These are phyloP conservation scores for Petrosia ficiformis DNA, from an alignment of 37 sponge, comb jelly and placozoan species.

Conservation along the genomic window DNA sequence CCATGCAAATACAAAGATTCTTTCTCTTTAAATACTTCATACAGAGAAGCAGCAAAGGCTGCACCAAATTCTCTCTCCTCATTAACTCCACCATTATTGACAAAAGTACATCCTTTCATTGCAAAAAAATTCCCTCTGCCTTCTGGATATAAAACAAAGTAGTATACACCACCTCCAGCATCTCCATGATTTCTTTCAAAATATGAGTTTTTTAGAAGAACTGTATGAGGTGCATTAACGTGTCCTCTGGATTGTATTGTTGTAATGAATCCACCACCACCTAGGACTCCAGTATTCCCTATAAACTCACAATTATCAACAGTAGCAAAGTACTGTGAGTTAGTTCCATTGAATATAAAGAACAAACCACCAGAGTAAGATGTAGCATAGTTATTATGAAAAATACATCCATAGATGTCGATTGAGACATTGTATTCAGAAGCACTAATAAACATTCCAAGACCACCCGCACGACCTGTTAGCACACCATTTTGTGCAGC, in stretches of 20 bases:
- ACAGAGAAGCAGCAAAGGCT: neutral
- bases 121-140: neutral
- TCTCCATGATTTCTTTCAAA: neutral
- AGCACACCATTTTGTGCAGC: conserved; percentile 32
- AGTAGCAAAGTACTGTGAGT: conserved; percentile 3
- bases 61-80: neutral
- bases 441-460: conserved; percentile 54
- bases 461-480: conserved; percentile 65
- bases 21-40: neutral
- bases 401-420: conserved; percentile 20
- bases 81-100: neutral
- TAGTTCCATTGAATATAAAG: conserved; percentile 10
- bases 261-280: conserved; percentile 29
- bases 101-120: neutral
- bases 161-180: conserved; percentile 31
- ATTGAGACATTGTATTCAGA: conserved; percentile 16
- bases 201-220: neutral
- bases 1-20: neutral
- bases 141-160: neutral
- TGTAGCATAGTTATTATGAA: conserved; percentile 33
- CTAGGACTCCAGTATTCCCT: conserved; percentile 17
- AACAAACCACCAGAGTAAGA: conserved; percentile 59
- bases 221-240: neutral
- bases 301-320: conserved; percentile 15
- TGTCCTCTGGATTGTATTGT: conserved; percentile 6